Evolutionary conservation across 2,888 invertebrate species (phyloP).

Genomic region (Charanyca ferruginea): DNA sequence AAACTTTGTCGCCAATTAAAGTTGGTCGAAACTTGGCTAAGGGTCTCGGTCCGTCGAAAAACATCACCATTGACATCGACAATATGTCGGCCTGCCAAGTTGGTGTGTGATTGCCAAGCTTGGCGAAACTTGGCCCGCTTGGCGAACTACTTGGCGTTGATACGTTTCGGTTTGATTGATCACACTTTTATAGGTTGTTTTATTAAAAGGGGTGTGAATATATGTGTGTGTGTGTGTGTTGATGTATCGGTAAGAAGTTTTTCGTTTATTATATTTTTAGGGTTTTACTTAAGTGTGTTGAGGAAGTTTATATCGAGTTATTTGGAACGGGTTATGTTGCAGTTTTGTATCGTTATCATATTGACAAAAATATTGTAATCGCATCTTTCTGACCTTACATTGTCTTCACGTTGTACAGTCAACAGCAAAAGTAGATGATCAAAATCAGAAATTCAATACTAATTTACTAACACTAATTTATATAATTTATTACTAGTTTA

Average conservation of each 20-base stretch:
- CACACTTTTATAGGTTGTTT: constrained; percentile 62
- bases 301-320: constrained; percentile 1
- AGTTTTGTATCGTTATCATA: not conserved
- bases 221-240: constrained; percentile 27
- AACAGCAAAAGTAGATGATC: too few relatives aligned
- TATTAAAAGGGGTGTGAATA: constrained; percentile 54
- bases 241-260: constrained; percentile 55
- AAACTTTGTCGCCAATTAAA: constrained; percentile 65
- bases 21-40: constrained; percentile 52
- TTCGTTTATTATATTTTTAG: constrained; percentile 48
- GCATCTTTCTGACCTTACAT: too few relatives aligned
- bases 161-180: constrained; percentile 65
- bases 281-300: constrained; percentile 6
- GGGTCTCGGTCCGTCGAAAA: constrained; percentile 40
- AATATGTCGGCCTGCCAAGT: constrained; percentile 58
- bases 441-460: too few relatives aligned
- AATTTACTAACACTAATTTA: too few relatives aligned
- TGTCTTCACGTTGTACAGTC: too few relatives aligned
- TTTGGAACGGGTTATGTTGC: constrained; percentile 8
- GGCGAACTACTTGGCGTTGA: constrained; percentile 58
- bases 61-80: constrained; percentile 45
- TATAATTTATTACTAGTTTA: too few relatives aligned
- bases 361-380: too few relatives aligned
- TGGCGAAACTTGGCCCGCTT: constrained; percentile 50
- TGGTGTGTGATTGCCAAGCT: constrained; percentile 49